phyloP scores from a whole-genome alignment of 2,888 invertebrate genomes.

The Octonoba sinensis region DNA sequence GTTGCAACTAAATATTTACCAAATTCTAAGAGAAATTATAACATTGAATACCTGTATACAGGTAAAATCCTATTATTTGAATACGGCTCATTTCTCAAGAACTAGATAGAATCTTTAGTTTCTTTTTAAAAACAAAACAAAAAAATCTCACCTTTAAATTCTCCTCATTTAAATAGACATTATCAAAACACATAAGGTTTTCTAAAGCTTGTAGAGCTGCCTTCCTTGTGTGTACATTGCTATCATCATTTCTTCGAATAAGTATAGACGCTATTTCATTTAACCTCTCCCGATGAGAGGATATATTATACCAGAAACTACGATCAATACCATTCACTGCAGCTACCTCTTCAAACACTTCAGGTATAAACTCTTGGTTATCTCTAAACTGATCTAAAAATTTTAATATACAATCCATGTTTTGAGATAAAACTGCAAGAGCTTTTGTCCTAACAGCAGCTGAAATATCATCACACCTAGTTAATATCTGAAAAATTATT shows the following conservation, averaged over 20 bases:
- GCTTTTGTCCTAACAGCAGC: conserved; percentile 78
- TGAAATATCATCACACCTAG: conserved; percentile 75
- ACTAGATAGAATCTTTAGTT: too few relatives aligned
- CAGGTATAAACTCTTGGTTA: conserved; percentile 41
- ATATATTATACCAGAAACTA: conserved; percentile 62
- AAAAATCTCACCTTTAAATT: conserved; percentile 65
- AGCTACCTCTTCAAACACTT: conserved; percentile 43
- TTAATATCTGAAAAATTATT: conserved; percentile 74
- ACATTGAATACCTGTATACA: too few relatives aligned
- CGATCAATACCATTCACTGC: conserved; percentile 67
- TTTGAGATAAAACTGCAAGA: conserved; percentile 75
- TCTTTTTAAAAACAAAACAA: too few relatives aligned
- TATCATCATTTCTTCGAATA: conserved; percentile 73
- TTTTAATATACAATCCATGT: conserved; percentile 62
- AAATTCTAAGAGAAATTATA: too few relatives aligned
- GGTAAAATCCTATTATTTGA: too few relatives aligned
- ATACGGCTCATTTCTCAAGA: too few relatives aligned
- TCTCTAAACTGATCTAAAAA: conserved; percentile 66
- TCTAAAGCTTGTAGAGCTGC: conserved; percentile 73
- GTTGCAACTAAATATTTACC: too few relatives aligned
- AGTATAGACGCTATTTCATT: conserved; percentile 69
- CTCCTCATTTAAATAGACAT: conserved; percentile 65
- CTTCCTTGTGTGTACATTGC: conserved; percentile 75
- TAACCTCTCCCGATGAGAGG: conserved; percentile 68
- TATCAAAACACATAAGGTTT: conserved; percentile 70